phyloP scores from a whole-genome alignment of 1,140 invertebrate species.

The Periplaneta americana region DNA sequence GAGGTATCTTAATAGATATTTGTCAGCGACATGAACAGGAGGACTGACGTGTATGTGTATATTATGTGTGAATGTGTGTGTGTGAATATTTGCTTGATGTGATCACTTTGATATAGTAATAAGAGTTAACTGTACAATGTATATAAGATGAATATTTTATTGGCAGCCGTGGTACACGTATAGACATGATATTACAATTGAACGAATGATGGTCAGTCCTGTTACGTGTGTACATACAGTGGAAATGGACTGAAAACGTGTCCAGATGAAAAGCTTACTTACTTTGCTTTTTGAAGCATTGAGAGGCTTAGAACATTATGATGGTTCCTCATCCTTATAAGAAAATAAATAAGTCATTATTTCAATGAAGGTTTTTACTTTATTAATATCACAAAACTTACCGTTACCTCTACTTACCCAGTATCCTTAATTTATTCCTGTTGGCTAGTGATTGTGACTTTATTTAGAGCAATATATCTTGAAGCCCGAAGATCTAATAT shows the following conservation, averaged over 20 bases:
- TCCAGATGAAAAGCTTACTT: not conserved
- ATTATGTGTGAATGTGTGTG: not conserved
- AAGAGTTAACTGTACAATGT: not conserved
- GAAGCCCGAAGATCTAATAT: too few relatives aligned
- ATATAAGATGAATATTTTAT: not conserved
- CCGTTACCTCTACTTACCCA: too few relatives aligned
- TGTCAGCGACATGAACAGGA: not conserved
- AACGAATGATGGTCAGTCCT: too few relatives aligned
- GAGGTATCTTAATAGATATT: not conserved
- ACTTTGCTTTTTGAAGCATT: not conserved
- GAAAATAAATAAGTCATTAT: not conserved
- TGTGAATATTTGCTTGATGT: too few relatives aligned
- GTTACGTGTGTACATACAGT: not conserved
- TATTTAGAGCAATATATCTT: too few relatives aligned
- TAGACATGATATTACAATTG: not conserved
- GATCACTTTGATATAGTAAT: too few relatives aligned
- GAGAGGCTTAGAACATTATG: not conserved
- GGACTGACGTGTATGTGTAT: too few relatives aligned
- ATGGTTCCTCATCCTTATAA: not conserved
- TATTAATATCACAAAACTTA: not conserved
- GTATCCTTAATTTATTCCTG: too few relatives aligned
- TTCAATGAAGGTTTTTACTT: not conserved
- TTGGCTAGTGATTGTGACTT: too few relatives aligned
- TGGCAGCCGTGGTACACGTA: not conserved
- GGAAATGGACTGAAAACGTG: not conserved